Conservation (phyloP, 2,888 invertebrate species). For the Gymnoscelis rufifasciata region DNA sequence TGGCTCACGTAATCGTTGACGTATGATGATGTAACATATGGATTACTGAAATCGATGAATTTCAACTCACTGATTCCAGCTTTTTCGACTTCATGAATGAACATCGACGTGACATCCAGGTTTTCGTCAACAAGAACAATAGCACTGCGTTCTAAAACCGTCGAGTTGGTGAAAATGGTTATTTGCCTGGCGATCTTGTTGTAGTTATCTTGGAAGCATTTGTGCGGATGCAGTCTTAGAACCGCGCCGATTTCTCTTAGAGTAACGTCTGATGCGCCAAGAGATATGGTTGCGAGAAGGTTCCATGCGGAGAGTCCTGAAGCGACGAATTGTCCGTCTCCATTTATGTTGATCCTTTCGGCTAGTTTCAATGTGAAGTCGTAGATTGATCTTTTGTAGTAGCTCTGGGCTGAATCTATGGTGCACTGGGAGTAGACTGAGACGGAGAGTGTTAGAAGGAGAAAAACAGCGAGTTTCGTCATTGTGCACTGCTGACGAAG, state of each 20-base stretch:
- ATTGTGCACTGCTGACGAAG: constrained; percentile 36
- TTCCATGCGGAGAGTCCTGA: constrained; percentile 62
- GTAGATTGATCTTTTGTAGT: constrained; percentile 43
- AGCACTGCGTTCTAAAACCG: constrained; percentile 48
- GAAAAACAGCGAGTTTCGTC: constrained; percentile 34
- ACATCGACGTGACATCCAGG: constrained; percentile 38
- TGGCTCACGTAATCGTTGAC: constrained; percentile 54
- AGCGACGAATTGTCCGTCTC: constrained; percentile 58
- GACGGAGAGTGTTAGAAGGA: constrained; percentile 30
- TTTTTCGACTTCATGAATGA: constrained; percentile 32
- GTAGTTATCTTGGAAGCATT: constrained; percentile 56
- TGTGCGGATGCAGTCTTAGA: constrained; percentile 43
- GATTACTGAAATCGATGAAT: constrained; percentile 42
- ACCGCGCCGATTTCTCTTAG: constrained; percentile 46
- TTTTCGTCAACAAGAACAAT: constrained; percentile 48
- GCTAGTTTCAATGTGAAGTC: constrained; percentile 46
- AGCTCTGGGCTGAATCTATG: constrained; percentile 29
- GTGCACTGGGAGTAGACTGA: constrained; percentile 42
- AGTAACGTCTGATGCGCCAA: constrained; percentile 52
- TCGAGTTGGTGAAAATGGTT: constrained; percentile 31
- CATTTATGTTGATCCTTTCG: constrained; percentile 45
- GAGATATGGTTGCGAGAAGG: constrained; percentile 47
- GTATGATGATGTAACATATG: constrained; percentile 35
- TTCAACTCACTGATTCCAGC: constrained; percentile 43
- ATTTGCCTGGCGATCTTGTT: constrained; percentile 43